These are phyloP conservation scores for Ctena decussata DNA, from an alignment of 2,888 invertebrate genomes.

Conservation along the genomic window DNA sequence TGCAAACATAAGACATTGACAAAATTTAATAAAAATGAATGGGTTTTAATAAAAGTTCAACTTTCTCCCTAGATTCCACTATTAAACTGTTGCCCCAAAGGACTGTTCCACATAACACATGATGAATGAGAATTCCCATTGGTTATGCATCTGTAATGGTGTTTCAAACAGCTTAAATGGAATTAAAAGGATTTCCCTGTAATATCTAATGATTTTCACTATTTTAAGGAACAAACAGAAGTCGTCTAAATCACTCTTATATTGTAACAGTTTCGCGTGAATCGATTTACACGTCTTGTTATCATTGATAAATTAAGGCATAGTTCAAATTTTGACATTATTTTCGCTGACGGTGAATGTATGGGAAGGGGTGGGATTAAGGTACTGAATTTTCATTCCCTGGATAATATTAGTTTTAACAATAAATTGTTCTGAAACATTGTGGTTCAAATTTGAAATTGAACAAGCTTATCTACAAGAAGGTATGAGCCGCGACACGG, in stretches of 20 bases:
- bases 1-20: not conserved
- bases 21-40: not conserved
- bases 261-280: constrained; percentile 60
- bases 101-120: not conserved
- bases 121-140: not conserved
- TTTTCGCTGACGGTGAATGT: constrained; percentile 57
- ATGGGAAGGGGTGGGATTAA: constrained; percentile 54
- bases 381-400: constrained; percentile 55
- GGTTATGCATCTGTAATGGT: constrained; percentile 32
- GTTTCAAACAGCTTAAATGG: constrained; percentile 44
- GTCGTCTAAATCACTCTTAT: constrained; percentile 62
- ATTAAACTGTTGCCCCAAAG: not conserved
- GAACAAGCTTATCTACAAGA: no score
- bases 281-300: constrained; percentile 59
- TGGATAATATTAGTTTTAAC: constrained; percentile 46
- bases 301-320: constrained; percentile 53
- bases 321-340: constrained; percentile 63
- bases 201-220: constrained; percentile 64
- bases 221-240: constrained; percentile 58
- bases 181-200: constrained; percentile 50
- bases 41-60: not conserved
- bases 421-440: not conserved
- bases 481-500: no score
- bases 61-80: not conserved
- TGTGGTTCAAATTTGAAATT: no score